Base-by-base conservation (phyloP, 2,113 vertebrate genomes). In the Oreochromis spilurus region DNA sequence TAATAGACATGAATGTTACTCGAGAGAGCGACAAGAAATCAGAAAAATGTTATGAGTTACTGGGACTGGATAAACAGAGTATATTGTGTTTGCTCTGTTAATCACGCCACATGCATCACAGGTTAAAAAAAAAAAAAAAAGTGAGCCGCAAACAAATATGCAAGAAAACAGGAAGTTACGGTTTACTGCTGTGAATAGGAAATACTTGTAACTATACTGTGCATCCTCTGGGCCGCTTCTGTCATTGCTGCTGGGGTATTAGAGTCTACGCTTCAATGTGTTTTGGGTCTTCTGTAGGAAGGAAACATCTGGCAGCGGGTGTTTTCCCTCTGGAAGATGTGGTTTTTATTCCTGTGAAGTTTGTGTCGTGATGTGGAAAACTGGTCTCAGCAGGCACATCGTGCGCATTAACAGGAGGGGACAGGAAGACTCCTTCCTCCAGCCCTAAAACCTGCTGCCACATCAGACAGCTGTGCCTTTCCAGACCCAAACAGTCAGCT, bases 271-370 rank as follows among this genome's bases (percentile, higher is more conserved):
- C 80, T 52, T 83, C 58, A 60, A 29, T 52, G 65, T 83, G 72
- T 83, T 87, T 75, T 88, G 52, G 84, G 11, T 87, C 67, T 84
- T 65, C 31, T 29, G 67, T 60, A 65, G 81, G 81, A 87, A 83
- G 94, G 92, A 94, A 94, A 92, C 93, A 93, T 87, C 91, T 94
- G 90, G 43, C 2, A 11, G 52, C 2, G 19, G 34, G 58, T 75
- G 31, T 85, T 90, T 87, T 87, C 84, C 89, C 70, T 52, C 48
- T 83, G 80, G 84, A 90, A 89, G 55, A 70, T 60, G 24, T 40
- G 57, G 79, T 58, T 65, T 78, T 67, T 89, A 87, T 92, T 91
- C 79, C 87, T 88, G 87, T 86, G 77, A 87, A 48, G 9, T 70
- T 72, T 72, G 38, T 75, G 88, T 85, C 87, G 9, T 88, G 83